phyloP scores from a whole-genome alignment of 2,797 vertebrate species.

The Tympanoctomys barrerae region DNA sequence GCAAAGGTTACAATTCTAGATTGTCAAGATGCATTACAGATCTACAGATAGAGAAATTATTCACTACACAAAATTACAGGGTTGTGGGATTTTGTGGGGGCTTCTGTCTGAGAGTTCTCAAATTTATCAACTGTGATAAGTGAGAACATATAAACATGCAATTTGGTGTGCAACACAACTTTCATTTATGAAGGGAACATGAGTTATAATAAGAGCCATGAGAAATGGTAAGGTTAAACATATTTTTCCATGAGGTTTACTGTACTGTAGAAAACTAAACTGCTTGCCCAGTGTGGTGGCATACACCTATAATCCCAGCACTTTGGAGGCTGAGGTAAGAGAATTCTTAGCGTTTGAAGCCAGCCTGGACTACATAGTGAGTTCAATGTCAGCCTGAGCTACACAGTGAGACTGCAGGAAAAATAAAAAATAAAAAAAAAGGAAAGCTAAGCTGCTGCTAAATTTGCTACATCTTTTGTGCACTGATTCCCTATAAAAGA shows the following conservation, averaged over 20 bases:
- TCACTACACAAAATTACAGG: not conserved
- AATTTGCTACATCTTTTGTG: not conserved
- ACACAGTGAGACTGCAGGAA: not conserved
- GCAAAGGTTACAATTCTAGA: constrained; percentile 1
- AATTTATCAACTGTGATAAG: not conserved
- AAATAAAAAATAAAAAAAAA: not conserved
- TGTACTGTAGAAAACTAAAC: not conserved
- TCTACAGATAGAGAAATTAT: not conserved
- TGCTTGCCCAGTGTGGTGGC: not conserved
- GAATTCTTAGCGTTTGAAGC: not conserved
- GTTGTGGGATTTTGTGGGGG: not conserved
- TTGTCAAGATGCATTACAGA: not conserved
- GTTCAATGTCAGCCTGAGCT: not conserved
- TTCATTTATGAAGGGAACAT: not conserved
- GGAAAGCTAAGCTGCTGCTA: not conserved
- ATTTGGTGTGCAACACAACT: not conserved
- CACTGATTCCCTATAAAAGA: not conserved
- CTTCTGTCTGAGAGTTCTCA: not conserved
- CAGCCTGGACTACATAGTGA: not conserved
- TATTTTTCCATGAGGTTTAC: not conserved
- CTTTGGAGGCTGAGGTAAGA: not conserved
- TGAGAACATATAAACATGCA: not conserved
- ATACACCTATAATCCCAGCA: not conserved
- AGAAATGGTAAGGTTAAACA: not conserved
- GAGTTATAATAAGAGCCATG: not conserved